A percentile compares a stretch with the other conserved stretches of the same genome.
These are phyloP conservation scores for Nematopogon swammerdamellus DNA, from an alignment of 2,888 invertebrate species.

Conservation along the genomic window DNA sequence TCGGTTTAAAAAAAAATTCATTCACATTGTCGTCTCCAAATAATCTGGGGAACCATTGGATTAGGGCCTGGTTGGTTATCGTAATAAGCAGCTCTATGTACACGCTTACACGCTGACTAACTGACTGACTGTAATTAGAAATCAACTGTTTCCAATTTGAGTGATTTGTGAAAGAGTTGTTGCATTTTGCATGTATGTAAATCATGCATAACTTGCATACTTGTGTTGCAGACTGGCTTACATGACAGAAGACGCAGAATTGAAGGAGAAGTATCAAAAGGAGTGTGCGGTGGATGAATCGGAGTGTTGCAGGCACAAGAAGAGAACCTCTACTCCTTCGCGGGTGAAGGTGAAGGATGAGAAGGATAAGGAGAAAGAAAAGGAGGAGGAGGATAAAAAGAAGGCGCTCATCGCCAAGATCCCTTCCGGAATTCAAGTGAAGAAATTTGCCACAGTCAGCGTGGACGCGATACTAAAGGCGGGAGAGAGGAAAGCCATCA, in stretches of 20 bases:
- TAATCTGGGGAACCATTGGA: no score
- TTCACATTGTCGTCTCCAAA: no score
- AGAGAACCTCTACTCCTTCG: slow-evolving; percentile 9
- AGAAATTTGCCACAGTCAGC: slow-evolving; percentile 43
- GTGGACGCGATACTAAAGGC: slow-evolving; percentile 23
- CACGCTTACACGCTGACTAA: no score
- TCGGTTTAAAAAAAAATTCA: no score
- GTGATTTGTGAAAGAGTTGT: no score
- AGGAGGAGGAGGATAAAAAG: slow-evolving; percentile 12
- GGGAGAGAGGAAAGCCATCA: slow-evolving; percentile 27
- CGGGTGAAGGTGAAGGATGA: slow-evolving; percentile 19
- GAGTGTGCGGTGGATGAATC: slow-evolving; percentile 31
- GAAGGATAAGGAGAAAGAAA: slow-evolving; percentile 21
- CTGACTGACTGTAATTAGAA: no score
- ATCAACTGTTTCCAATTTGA: no score
- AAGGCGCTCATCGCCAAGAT: slow-evolving; percentile 27
- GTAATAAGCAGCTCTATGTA: no score
- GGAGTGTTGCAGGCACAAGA: slow-evolving; percentile 36
- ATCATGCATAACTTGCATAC: no score
- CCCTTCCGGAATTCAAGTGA: slow-evolving; percentile 42
- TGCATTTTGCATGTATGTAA: no score
- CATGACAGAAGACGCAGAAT: slow-evolving; percentile 32
- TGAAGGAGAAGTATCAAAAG: slow-evolving; percentile 33
- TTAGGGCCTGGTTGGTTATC: no score
- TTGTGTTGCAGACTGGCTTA: slow-evolving; percentile 33